Conservation (phyloP, 53 echinoderm and acorn worm species). For the Apostichopus leukothele region DNA sequence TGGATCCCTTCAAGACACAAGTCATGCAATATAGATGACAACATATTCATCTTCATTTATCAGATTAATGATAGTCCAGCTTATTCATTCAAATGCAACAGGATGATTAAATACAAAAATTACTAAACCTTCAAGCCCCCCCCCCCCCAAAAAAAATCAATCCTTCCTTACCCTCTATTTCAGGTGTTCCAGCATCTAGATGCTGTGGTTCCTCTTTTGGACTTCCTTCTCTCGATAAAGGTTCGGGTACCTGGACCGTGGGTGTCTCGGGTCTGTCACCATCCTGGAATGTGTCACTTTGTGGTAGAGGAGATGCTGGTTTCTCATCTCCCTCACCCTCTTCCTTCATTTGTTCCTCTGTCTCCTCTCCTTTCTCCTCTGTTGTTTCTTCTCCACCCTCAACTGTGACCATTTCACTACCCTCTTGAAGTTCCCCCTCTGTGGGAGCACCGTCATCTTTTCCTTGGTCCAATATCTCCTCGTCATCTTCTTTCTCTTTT, state of each 20-base stretch:
- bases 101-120: too few species aligned
- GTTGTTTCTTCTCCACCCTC: constrained; percentile 11
- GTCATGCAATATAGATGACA: too few species aligned
- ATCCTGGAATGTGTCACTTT: constrained; percentile 96
- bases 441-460: constrained; percentile 20
- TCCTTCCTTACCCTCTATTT: constrained; percentile 65
- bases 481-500: constrained; percentile 36
- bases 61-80: too few species aligned
- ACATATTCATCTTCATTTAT: too few species aligned
- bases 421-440: constrained; percentile 47
- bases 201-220: constrained; percentile 65
- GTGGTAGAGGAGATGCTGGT: constrained; percentile 74
- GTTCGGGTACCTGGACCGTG: constrained; percentile 87
- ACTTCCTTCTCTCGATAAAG: constrained; percentile 93
- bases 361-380: constrained; percentile 15
- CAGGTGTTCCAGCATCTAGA: constrained; percentile 74
- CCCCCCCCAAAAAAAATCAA: not conserved
- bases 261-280: constrained; percentile 96
- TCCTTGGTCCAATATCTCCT: constrained; percentile 35
- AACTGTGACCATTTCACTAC: constrained; percentile 26
- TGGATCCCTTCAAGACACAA: too few species aligned
- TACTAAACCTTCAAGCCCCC: too few species aligned
- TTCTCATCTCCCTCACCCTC: constrained; percentile 51
- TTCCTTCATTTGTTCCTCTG: not conserved
- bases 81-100: too few species aligned